These are phyloP conservation scores for Actias luna DNA, from an alignment of 2,888 invertebrate genomes.

Conservation along the genomic window DNA sequence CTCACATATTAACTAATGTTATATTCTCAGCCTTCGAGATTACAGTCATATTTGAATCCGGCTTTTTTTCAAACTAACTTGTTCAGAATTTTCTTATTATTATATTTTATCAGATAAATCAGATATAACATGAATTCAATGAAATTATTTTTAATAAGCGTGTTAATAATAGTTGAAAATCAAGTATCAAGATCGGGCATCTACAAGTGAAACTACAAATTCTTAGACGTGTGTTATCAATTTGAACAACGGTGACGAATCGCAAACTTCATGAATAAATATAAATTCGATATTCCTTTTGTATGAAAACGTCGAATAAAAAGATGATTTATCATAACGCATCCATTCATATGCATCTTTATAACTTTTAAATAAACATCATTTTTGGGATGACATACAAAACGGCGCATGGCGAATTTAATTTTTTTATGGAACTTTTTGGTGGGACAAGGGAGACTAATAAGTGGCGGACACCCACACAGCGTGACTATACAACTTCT, in stretches of 20 bases:
- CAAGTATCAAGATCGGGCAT: constrained; percentile 15
- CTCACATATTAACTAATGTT: too few species aligned
- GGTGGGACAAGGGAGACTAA: constrained; percentile 73
- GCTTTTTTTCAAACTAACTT: too few species aligned
- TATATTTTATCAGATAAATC: neutral
- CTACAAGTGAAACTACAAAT: constrained; percentile 10
- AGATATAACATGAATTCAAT: neutral
- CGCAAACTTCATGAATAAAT: constrained; percentile 77
- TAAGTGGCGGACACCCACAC: constrained; percentile 79
- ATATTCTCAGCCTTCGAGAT: too few species aligned
- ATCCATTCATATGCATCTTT: constrained; percentile 64
- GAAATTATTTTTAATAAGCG: neutral
- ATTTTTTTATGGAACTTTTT: constrained; percentile 51
- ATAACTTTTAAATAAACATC: constrained; percentile 79
- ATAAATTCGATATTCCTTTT: constrained; percentile 76
- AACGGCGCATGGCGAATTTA: constrained; percentile 66
- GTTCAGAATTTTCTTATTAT: neutral
- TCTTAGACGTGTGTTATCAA: constrained; percentile 62
- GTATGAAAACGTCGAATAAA: constrained; percentile 75
- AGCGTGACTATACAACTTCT: constrained; percentile 53
- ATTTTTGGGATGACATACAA: constrained; percentile 72
- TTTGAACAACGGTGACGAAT: constrained; percentile 78
- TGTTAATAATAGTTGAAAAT: neutral
- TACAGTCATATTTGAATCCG: too few species aligned
- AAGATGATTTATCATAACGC: constrained; percentile 76